A percentile compares a stretch with the other conserved stretches of the same genome.
phyloP scores from a whole-genome alignment of 1,140 invertebrate species.

The Zaprionus ghesquierei region DNA sequence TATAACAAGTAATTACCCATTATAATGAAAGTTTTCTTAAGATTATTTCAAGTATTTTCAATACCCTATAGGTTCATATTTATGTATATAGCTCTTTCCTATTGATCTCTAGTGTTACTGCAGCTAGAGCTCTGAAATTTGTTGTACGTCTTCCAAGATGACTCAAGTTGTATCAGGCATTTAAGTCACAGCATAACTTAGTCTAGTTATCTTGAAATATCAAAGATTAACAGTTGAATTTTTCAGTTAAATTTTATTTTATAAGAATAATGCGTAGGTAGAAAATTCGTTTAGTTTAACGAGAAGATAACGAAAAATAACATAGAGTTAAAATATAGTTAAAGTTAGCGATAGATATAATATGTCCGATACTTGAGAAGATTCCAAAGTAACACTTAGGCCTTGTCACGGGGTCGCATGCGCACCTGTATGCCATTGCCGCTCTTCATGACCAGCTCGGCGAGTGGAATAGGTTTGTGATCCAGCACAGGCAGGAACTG shows the following conservation, averaged over 20 bases:
- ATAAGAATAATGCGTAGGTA: neutral
- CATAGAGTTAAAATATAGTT: neutral
- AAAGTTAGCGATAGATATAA: neutral
- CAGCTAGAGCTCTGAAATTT: neutral
- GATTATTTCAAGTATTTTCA: too few relatives aligned
- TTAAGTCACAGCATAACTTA: neutral
- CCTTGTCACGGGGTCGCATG: conserved; percentile 52
- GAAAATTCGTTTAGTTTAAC: neutral
- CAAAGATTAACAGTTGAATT: too few relatives aligned
- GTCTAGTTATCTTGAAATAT: neutral
- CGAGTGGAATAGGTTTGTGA: conserved; percentile 58
- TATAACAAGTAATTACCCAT: too few relatives aligned
- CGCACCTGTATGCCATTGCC: conserved; percentile 80
- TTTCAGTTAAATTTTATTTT: neutral
- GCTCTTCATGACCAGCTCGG: conserved; percentile 82
- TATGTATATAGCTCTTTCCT: too few relatives aligned
- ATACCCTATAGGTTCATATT: too few relatives aligned
- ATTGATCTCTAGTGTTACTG: neutral
- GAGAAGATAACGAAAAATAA: neutral
- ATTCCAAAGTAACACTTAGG: neutral
- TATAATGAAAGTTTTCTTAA: neutral
- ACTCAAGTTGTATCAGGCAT: neutral
- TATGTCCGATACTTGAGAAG: neutral
- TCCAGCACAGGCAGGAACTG: conserved; percentile 71
- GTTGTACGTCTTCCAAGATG: neutral